Conservation (phyloP, 2,797 vertebrate species). For the Tokudaia tokunoshimensis region DNA sequence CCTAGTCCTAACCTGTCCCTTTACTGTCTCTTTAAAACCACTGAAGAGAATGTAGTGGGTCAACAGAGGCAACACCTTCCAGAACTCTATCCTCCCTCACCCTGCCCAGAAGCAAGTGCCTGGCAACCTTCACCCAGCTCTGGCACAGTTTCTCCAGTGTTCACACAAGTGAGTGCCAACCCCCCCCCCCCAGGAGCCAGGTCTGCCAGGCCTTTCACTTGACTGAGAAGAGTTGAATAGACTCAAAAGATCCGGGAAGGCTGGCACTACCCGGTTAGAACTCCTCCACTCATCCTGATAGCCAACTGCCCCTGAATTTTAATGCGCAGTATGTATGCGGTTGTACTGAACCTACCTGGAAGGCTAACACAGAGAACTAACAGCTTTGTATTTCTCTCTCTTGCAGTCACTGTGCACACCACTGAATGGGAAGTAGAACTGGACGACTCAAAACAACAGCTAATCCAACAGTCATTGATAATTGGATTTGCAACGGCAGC, state of each 20-base stretch:
- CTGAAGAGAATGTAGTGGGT: not conserved
- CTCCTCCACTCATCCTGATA: not conserved
- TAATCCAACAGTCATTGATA: conserved; percentile 68
- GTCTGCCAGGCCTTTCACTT: not conserved
- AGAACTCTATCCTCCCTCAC: not conserved
- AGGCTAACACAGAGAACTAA: conserved; percentile 45
- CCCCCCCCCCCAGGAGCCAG: not conserved
- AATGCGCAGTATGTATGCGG: not conserved
- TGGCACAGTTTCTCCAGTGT: not conserved
- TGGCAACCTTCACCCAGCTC: not conserved
- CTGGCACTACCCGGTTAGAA: not conserved
- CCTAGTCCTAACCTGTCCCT: not conserved
- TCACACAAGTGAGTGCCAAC: not conserved
- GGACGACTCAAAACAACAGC: conserved; percentile 64
- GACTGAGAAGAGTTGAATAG: not conserved
- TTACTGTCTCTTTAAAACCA: not conserved
- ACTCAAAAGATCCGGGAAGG: not conserved
- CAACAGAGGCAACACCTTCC: not conserved
- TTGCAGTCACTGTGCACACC: conserved; percentile 29
- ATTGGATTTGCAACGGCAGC: conserved; percentile 63
- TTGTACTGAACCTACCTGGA: conserved; percentile 46
- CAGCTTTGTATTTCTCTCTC: conserved; percentile 47
- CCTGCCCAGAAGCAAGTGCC: not conserved
- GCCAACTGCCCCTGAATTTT: not conserved
- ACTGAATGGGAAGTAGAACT: not conserved